These are phyloP conservation scores for Euthynnus affinis DNA, from an alignment of 2,797 vertebrate genomes.

Conservation along the genomic window DNA sequence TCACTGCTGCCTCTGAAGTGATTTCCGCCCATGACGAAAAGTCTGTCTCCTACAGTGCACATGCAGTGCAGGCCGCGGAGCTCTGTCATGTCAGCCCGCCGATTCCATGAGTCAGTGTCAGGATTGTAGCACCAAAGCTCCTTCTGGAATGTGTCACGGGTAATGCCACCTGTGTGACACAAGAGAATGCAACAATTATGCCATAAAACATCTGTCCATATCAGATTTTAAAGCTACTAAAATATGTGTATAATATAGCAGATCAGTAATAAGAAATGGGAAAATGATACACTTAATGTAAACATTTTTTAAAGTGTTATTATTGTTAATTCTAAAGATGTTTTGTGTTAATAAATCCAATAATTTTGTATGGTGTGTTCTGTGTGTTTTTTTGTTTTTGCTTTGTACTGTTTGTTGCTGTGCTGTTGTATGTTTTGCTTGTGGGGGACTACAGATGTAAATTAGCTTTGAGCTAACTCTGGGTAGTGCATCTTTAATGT, in stretches of 20 bases:
- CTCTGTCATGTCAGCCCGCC: conserved; percentile 85
- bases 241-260: neutral
- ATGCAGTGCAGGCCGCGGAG: conserved; percentile 90
- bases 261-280: too few relatives aligned
- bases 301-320: too few relatives aligned
- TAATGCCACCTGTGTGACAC: conserved; percentile 84
- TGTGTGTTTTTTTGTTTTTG: too few relatives aligned
- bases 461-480: too few relatives aligned
- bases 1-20: conserved; percentile 88
- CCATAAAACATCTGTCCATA: neutral
- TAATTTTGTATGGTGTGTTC: too few relatives aligned
- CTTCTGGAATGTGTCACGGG: conserved; percentile 89
- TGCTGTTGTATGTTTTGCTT: too few relatives aligned
- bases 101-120: conserved; percentile 77
- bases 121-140: conserved; percentile 87
- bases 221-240: neutral
- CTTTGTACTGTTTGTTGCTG: too few relatives aligned
- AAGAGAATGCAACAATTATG: neutral
- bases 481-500: too few relatives aligned
- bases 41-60: conserved; percentile 86
- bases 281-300: too few relatives aligned
- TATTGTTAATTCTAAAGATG: too few relatives aligned
- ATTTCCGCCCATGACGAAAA: conserved; percentile 90
- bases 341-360: too few relatives aligned
- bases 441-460: too few relatives aligned